A percentile compares a stretch with the other conserved stretches of the same genome.
Evolutionary conservation across 2,888 invertebrate species (phyloP).

Genomic region (Anoplius nigerrimus): DNA sequence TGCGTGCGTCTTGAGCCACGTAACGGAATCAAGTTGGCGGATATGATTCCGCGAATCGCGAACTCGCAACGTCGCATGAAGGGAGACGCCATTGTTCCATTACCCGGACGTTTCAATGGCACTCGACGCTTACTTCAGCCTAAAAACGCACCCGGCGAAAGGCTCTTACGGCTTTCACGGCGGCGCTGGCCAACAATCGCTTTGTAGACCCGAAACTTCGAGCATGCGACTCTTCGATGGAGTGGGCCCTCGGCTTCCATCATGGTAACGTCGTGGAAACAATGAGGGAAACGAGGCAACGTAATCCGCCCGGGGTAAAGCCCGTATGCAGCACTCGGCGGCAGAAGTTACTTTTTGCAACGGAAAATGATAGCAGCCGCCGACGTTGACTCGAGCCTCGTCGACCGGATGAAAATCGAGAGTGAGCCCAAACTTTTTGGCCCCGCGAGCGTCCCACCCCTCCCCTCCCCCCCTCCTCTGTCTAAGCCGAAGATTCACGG

Average conservation of each 20-base stretch:
- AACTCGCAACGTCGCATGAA: conserved; percentile 12
- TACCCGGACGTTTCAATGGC: conserved; percentile 23
- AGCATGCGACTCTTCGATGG: conserved; percentile 24
- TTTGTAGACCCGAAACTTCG: conserved; percentile 19
- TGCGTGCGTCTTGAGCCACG: conserved; percentile 21
- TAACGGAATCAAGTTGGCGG: conserved; percentile 6
- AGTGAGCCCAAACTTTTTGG: too few relatives aligned
- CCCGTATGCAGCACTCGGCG: neutral
- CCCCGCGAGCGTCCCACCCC: too few relatives aligned
- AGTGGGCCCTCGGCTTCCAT: conserved; percentile 18
- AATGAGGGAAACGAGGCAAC: conserved; percentile 42
- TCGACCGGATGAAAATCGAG: too few relatives aligned
- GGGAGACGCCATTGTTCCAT: conserved; percentile 33
- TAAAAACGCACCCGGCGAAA: neutral
- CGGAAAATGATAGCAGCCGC: neutral
- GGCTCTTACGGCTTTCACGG: neutral
- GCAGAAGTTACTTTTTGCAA: neutral
- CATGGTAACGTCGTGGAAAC: conserved; percentile 40
- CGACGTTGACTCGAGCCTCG: neutral
- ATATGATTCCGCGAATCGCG: conserved; percentile 12
- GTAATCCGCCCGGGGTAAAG: conserved; percentile 34
- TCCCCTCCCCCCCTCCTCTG: too few relatives aligned
- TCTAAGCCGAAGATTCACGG: too few relatives aligned
- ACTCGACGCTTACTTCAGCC: conserved; percentile 31
- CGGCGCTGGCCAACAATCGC: neutral